phyloP scores from a whole-genome alignment of 2,797 vertebrate species.

The Mycteria americana region DNA sequence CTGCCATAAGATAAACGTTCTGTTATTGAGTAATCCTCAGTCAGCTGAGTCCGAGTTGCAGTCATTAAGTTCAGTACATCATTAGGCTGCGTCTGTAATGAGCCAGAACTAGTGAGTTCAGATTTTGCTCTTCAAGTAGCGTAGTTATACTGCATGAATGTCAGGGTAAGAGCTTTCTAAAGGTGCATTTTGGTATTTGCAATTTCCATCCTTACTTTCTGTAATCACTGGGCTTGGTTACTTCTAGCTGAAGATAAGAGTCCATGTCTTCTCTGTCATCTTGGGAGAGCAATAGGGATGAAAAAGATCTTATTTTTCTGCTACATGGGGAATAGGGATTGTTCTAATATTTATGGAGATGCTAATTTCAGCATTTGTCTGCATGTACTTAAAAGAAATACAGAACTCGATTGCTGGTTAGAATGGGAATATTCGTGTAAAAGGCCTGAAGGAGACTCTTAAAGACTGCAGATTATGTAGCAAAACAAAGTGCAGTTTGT shows the following conservation, averaged over 20 bases:
- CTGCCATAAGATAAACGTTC: neutral
- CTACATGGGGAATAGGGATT: neutral
- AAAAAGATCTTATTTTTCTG: neutral
- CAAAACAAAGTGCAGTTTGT: slow-evolving; percentile 15
- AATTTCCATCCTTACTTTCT: neutral
- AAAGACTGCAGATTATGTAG: neutral
- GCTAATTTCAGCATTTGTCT: neutral
- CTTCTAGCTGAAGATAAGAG: neutral
- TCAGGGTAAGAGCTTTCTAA: neutral
- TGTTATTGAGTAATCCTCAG: neutral
- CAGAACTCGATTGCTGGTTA: neutral
- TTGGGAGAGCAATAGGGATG: neutral
- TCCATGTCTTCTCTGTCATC: neutral
- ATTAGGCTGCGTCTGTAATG: neutral
- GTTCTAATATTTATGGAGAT: neutral
- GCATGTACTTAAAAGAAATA: neutral
- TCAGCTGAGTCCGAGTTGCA: neutral
- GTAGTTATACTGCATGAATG: neutral
- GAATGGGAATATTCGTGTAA: neutral
- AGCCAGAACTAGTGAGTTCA: neutral
- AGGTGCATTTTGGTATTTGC: neutral
- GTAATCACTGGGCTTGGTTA: neutral
- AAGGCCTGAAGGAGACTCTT: neutral
- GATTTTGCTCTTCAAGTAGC: neutral
- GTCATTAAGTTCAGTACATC: neutral